A percentile compares a stretch with the other conserved stretches of the same genome.
Evolutionary conservation across 2,888 invertebrate genomes (phyloP).

Genomic region (Gymnocheta viridis): DNA sequence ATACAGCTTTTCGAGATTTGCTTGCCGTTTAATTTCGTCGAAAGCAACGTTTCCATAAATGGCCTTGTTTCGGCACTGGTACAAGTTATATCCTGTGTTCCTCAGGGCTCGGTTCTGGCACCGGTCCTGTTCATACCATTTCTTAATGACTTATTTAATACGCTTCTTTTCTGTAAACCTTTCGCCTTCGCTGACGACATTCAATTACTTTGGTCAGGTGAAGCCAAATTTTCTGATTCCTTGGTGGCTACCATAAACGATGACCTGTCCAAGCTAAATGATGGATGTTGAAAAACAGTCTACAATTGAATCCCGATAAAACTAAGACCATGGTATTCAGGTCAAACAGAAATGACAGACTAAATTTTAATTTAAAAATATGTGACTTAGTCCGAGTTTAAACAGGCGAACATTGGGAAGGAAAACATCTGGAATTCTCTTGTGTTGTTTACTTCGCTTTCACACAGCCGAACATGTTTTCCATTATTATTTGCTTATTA

Average conservation of each 20-base stretch:
- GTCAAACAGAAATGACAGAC: no score
- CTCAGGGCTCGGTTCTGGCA: background rate
- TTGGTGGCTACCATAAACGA: background rate
- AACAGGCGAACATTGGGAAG: no score
- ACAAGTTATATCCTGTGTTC: background rate
- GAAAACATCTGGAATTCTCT: no score
- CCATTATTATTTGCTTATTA: no score
- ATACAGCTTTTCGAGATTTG: background rate
- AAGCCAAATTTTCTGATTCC: background rate
- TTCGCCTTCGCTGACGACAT: background rate
- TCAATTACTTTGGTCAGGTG: background rate
- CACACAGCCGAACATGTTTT: no score
- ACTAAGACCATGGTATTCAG: no score
- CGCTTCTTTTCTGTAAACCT: background rate
- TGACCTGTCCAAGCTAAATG: background rate
- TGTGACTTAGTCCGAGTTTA: no score
- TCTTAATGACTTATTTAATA: background rate
- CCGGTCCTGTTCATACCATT: background rate
- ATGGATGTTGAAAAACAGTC: no score
- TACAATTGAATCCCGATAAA: no score
- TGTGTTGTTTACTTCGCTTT: no score
- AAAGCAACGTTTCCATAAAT: background rate
- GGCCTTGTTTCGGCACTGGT: background rate
- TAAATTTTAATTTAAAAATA: no score
- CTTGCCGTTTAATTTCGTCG: background rate